Evolutionary conservation across 2,113 vertebrate genomes (phyloP), one percentile per base, ranked within the genome.

Genomic region (Osmerus mordax): DNA sequence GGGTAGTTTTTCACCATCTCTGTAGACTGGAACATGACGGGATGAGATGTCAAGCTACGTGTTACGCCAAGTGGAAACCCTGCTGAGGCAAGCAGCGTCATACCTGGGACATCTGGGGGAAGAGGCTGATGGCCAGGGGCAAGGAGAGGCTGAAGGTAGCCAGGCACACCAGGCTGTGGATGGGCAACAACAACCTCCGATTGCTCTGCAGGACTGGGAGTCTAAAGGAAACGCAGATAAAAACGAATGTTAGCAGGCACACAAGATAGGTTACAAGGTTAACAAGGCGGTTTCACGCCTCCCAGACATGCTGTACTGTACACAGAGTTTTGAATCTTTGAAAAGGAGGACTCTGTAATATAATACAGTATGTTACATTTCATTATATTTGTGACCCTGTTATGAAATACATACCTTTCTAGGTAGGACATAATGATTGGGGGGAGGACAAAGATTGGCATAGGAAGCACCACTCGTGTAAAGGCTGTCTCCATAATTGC

Each of bases 81-180:
- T 47, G 41, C 41, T 47, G 81, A 82, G 71, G 72, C 69, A 58
- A 68, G 54, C 56, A 41, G 62, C 59, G 52, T 69, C 15, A 25
- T 91, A 99, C 97, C 95, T 99, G 93, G 0, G 97, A 99, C 94
- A 98, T 98, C 92, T 99, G 97, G 0, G 97, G 97, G 84, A 99
- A 99, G 82, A 99, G 95, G 87, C 96, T 98, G 93, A 99, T 99
- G 89, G 97, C 97, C 84, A 99, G 84, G 0, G 97, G 97, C 87
- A 99, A 93, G 14, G 97, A 98, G 80, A 99, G 92, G 82, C 94
- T 95, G 0, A 99, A 99, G 80, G 96, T 96, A 32, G 94, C 93
- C 86, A 99, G 93, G 91, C 97, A 99, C 91, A 99, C 96, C 0
- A 94, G 62, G 88, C 96, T 95, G 91, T 99, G 97, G 76, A 98